Evolutionary conservation across 1,140 invertebrate genomes (phyloP), one percentile per base, ranked within the genome.

Genomic region (Popillia japonica): DNA sequence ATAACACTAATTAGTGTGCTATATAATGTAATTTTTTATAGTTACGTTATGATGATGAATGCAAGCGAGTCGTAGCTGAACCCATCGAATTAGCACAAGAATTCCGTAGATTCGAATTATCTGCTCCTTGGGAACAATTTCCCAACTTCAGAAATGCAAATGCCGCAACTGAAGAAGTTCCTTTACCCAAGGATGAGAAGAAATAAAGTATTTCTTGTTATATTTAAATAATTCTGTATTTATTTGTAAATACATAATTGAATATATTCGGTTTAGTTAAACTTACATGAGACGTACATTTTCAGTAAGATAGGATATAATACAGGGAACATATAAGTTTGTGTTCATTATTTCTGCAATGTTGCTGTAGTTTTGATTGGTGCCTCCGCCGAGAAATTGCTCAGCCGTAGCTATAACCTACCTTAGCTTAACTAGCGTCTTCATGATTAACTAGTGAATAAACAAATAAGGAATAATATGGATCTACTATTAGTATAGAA

Each of bases 91-190:
- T 99, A 86, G 91, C 97, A 0, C 98, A 99, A 88, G 98, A 99
- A 88, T 99, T 98, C 86, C 90, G 99, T 40, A 96, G 96, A 86
- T 99, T 99, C 88, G 99, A 99, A 84, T 90, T 99, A 77, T 94
- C 94, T 76, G 95, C 96, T 73, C 98, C 98, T 0, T 99, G 98
- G 98, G 98, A 99, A 89, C 95, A 96, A 83, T 99, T 99, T 85
- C 97, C 97, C 3, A 96, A 96, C 83, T 96, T 96, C 87, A 88
- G 94, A 83, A 87, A 90, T 78, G 86, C 87, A 34, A 89, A 23
- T 23, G 14, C 74, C 6, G 74, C 22, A 14, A 11, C 74, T 17
- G 74, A 75, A 22, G 74, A 75, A 23, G 74, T 75, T n/a, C 74
- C 74, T 41, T 41, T 75, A 20, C 3, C 34, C 6, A 75, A 75